Base-by-base conservation (phyloP, 2,888 invertebrate genomes). In the Drosophila monieri region DNA sequence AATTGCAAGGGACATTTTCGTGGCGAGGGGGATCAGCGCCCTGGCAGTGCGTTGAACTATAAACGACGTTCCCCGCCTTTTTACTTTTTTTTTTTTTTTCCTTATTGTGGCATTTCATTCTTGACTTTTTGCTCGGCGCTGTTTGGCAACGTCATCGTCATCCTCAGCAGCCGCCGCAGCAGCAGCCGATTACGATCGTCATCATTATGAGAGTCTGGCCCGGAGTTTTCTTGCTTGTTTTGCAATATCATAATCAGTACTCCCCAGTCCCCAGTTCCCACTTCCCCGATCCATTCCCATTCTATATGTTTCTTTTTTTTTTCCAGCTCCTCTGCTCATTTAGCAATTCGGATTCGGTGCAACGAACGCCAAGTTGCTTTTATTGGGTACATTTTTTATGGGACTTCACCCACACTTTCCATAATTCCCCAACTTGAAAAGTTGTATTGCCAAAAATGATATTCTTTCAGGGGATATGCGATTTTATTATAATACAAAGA, bases 31-130 rank as follows among this genome's bases (percentile, higher is more conserved):
- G 51, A 41, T 43, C 60, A 66, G 73, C 73, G 71, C 70, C 76
- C 75, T 73, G 69, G 74, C 80, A 69, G 88, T 81, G 79, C 90
- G 90, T 86, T 89, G 89, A 90, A 88, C 90, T 88, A 88, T 90
- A 78, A 88, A 90, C 84, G 89, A 87, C 78, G 77, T 72, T 71
- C 73, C 54, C 67, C 57, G 69, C 10, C 41, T 41, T 49, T 65
- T 59, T 25, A 6, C 1, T 25, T 61, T 52, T 72, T 47, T 23
- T 69, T 54, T 60, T 67, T 41, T 41, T 15, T n/a, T 18, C 3
- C 39, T 41, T 41, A 41, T 23, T 55, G 71, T 73, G 78, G 78
- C 75, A 84, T 75, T 85, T 80, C 75, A 80, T 85, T 83, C 84
- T 86, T 86, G 83, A 75, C 65, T 77, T 74, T 56, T 47, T 49